Evolutionary conservation across 2,113 vertebrate genomes (phyloP), one percentile per base, ranked within the genome.

Genomic region (Grammomys dolichurus): DNA sequence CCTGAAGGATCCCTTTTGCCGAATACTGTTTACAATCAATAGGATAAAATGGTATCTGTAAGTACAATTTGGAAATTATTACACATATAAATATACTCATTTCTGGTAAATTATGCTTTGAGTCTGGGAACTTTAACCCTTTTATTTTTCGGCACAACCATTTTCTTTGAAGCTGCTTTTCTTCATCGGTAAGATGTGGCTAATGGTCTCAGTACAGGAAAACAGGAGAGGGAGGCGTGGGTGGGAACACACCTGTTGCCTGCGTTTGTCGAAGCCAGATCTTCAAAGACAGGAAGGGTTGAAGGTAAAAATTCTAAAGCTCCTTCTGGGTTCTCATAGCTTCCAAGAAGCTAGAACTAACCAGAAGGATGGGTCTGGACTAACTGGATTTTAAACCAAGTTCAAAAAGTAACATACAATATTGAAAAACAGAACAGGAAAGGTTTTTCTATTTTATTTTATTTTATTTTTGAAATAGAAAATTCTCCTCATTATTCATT

Each of bases 381-480:
- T 96, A 97, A 97, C 95, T 95, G 75, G 96, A 96, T 97, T 97
- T 98, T 94, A 93, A 97, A 94, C 96, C 90, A 94, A 95, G 93
- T 96, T 94, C 78, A 97, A 95, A 97, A 96, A 86, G 87, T 70
- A 96, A 87, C n/a, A 14, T 40, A 87, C 87, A 96, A 96, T 90
- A 94, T 93, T 94, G 95, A 96, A 89, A 97, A 97, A 95, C 85
- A 93, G 89, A 96, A 92, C 95, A 8, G 43, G 4, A 60, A 97
- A 93, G 51, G 28, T 73, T 82, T 56, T 67, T 40, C 40, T 40
- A 40, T 40, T 40, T 65, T 11, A 3, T 60, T 60, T 60, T 60
- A 22, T 60, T 60, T 65, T 65, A 7, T 65, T 28, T 65, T 63
- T 26, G 17, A 84, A 67, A 95, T 94, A 81, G 6, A 31, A 77